phyloP scores from a whole-genome alignment of 2,797 vertebrate species.

The Tolypeutes matacus region DNA sequence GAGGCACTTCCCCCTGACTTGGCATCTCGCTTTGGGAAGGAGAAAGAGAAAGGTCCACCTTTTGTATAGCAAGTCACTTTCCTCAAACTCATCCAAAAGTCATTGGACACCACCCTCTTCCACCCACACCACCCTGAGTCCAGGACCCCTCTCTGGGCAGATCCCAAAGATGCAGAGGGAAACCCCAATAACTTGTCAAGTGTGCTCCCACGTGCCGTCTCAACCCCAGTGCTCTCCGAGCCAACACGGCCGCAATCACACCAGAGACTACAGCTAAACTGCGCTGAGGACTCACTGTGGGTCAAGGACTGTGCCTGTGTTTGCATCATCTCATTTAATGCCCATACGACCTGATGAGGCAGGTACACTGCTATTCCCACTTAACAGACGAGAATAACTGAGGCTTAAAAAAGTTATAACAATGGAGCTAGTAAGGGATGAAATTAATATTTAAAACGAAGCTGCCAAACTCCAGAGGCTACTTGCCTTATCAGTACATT shows the following conservation, averaged over 20 bases:
- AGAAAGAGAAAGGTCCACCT: neutral
- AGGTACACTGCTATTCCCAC: neutral
- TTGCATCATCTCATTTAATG: neutral
- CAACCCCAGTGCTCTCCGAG: neutral
- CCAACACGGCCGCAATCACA: neutral
- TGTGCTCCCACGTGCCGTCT: neutral
- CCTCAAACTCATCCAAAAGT: neutral
- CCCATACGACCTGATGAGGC: neutral
- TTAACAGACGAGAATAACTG: slow-evolving; percentile 48
- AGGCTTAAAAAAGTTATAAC: neutral
- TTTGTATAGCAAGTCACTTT: neutral
- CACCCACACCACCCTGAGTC: neutral
- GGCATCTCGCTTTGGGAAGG: neutral
- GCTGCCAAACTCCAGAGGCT: neutral
- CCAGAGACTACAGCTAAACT: neutral
- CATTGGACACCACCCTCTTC: rapidly evolving
- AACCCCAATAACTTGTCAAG: neutral
- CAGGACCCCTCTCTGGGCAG: neutral
- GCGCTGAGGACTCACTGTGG: neutral
- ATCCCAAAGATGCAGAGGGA: slow-evolving; percentile 6
- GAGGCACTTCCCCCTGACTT: neutral
- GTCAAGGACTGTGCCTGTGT: neutral
- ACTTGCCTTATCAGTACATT: neutral
- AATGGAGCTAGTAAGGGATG: neutral
- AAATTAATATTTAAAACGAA: neutral